Conservation (phyloP, 2,113 vertebrate species). For the Panthera leo region DNA sequence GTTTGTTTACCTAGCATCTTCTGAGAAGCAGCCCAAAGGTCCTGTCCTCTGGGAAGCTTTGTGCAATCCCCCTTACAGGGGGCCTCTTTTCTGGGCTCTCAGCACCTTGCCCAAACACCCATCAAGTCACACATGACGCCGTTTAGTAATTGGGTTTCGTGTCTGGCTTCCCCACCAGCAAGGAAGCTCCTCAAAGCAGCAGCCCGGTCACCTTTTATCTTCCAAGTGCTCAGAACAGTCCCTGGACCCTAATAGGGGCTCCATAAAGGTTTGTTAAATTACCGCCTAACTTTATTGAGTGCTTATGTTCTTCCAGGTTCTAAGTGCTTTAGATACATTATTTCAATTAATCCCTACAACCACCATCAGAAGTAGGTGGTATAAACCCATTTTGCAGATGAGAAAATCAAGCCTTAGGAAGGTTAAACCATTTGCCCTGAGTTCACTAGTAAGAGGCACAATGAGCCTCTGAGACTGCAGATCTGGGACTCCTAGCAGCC, state of each 20-base stretch:
- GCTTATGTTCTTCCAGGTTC: constrained; percentile 63
- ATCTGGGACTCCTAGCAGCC: neutral
- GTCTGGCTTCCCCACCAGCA: constrained; percentile 79
- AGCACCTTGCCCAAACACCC: constrained; percentile 30
- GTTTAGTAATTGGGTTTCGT: constrained; percentile 77
- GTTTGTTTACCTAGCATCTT: neutral
- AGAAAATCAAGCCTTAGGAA: constrained; percentile 48
- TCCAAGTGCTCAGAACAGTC: constrained; percentile 78
- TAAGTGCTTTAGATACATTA: constrained; percentile 44
- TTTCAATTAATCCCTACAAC: neutral
- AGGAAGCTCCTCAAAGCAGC: constrained; percentile 75
- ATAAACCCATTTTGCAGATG: neutral
- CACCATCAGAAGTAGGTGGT: neutral
- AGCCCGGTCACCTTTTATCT: constrained; percentile 77
- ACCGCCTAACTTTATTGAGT: constrained; percentile 56
- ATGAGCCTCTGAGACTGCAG: neutral
- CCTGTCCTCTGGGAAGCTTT: constrained; percentile 50
- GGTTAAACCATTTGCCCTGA: neutral
- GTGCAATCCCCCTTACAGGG: neutral
- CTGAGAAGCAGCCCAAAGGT: neutral
- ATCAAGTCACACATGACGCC: neutral
- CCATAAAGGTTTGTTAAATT: constrained; percentile 79
- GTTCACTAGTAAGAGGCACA: constrained; percentile 11
- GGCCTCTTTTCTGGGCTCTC: constrained; percentile 36
- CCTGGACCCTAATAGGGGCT: constrained; percentile 70